Percentiles rank a stretch among this genome's conserved stretches.
phyloP scores from a whole-genome alignment of 2,797 vertebrate genomes.

The Anableps anableps region DNA sequence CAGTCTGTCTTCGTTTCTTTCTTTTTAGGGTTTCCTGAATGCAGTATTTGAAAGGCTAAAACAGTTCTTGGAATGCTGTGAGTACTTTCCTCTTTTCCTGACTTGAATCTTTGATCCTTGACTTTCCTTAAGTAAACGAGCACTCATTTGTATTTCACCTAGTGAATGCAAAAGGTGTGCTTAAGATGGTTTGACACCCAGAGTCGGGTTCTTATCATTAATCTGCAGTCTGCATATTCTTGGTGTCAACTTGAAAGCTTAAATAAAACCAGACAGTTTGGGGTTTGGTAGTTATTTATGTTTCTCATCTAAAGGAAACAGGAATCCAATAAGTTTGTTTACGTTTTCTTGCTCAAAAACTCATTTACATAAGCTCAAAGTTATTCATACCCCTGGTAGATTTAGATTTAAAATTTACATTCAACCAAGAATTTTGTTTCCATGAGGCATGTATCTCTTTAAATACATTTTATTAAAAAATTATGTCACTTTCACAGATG shows the following conservation, averaged over 20 bases:
- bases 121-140: constrained; percentile 37
- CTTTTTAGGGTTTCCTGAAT: constrained; percentile 91
- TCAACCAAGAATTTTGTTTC: background rate
- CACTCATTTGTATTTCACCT: constrained; percentile 13
- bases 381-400: background rate
- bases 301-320: background rate
- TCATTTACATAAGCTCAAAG: background rate
- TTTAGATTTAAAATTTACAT: background rate
- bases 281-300: background rate
- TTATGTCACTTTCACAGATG: background rate
- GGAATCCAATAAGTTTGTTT: background rate
- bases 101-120: constrained; percentile 33
- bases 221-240: background rate
- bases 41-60: constrained; percentile 93
- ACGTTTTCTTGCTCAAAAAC: background rate
- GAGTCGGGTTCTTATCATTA: background rate
- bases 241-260: constrained; percentile 11
- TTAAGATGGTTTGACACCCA: background rate
- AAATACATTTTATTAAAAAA: background rate
- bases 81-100: constrained; percentile 76
- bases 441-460: background rate
- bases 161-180: constrained; percentile 4
- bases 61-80: constrained; percentile 96
- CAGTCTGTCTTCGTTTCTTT: constrained; percentile 53
- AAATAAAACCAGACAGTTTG: background rate